Evolutionary conservation across 2,888 invertebrate species (phyloP), one percentile per base, ranked within the genome.

Genomic region (Rosalia funebris): DNA sequence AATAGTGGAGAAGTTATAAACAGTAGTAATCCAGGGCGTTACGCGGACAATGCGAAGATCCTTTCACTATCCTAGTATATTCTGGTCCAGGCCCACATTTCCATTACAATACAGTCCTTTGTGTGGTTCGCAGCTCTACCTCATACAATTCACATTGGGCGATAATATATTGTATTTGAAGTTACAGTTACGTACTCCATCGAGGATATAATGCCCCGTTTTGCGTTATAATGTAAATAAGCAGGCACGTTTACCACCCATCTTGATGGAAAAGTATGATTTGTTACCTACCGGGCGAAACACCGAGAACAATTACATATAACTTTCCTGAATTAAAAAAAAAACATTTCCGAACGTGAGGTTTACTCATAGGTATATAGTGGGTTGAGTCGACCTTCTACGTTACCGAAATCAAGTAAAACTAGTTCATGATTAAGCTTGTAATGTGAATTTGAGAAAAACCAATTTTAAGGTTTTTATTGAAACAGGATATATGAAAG

Each of bases 81-180:
- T 66, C 66, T 68, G 69, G 69, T 42, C 69, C 70, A 66, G 60
- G 69, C 68, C 70, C 70, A 67, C 69, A 75, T 75, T 75, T 75
- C 74, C 75, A 75, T 75, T 72, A 75, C 75, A 75, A 75, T 75
- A 64, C 70, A 57, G 68, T 59, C 72, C 72, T 74, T 74, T 75
- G 73, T 71, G 69, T 55, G 68, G 64, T 45, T 62, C 62, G 62
- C 63, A 67, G 62, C 63, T 62, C 69, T 69, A 69, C 70, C 70
- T 68, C 69, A 70, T 69, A 69, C 68, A 70, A 69, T 71, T 69
- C 68, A 62, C 63, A 66, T 67, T 57, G 66, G 62, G 57, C 54
- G 62, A 66, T 66, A 68, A 67, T 71, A 71, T 68, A 71, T 69
- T 69, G 70, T 67, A 60, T 64, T 65, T 57, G 63, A 56, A 60